Evolutionary conservation across 2,113 vertebrate species (phyloP).

Genomic region (Piprites chloris): DNA sequence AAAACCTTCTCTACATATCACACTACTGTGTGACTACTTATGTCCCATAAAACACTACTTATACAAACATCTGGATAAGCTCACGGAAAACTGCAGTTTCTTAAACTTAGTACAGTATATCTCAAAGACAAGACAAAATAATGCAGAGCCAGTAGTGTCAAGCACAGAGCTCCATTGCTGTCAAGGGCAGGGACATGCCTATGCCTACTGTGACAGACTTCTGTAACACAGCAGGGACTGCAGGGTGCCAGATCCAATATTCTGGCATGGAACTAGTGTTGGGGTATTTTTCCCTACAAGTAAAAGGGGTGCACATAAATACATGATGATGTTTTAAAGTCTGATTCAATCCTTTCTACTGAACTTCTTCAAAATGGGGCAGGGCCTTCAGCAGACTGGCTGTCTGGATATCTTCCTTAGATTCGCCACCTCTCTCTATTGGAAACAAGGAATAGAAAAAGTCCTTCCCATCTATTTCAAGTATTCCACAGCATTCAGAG

Average conservation of each 20-base stretch:
- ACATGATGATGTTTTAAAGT: background rate
- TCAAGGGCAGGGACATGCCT: background rate
- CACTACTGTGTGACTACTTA: too few relatives aligned
- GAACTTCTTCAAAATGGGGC: background rate
- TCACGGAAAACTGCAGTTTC: background rate
- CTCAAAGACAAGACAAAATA: background rate
- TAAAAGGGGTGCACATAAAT: background rate
- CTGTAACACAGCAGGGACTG: background rate
- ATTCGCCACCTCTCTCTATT: background rate
- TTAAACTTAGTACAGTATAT: background rate
- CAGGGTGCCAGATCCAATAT: background rate
- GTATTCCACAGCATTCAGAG: background rate
- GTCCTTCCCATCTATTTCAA: background rate
- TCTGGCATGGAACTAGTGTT: background rate
- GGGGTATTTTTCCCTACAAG: fast-evolving
- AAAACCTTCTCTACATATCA: background rate
- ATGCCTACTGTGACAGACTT: fast-evolving
- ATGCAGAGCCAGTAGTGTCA: background rate
- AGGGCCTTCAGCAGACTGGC: background rate
- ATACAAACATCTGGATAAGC: background rate
- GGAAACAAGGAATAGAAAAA: background rate
- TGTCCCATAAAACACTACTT: background rate
- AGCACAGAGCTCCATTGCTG: background rate
- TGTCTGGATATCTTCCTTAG: background rate
- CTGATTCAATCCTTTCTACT: background rate